phyloP scores from a whole-genome alignment of 2,797 vertebrate species.

The Capromys pilorides region DNA sequence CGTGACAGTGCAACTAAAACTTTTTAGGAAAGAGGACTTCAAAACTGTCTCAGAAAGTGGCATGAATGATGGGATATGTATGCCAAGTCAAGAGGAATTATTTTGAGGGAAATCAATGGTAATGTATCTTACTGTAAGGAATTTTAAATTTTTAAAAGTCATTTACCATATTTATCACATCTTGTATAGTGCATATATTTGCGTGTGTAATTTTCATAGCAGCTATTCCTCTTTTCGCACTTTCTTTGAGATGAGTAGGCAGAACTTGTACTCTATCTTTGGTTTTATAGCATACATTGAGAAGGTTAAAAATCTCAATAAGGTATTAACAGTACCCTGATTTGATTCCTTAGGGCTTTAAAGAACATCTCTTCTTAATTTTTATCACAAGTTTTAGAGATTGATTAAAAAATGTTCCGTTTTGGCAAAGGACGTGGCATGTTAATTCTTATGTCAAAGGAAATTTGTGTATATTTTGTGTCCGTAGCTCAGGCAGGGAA shows the following conservation, averaged over 20 bases:
- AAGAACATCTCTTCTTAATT: constrained; percentile 5
- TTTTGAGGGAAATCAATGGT: neutral
- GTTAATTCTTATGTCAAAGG: neutral
- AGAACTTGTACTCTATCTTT: constrained; percentile 13
- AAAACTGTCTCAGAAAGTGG: neutral
- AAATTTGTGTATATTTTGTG: neutral
- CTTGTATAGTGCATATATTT: neutral
- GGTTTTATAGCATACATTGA: neutral
- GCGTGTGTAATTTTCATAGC: neutral
- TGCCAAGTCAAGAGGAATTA: neutral
- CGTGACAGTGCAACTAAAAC: neutral
- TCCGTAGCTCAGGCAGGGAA: neutral
- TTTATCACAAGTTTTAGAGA: constrained; percentile 8
- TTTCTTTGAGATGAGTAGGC: constrained; percentile 3
- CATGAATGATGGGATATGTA: too few species aligned
- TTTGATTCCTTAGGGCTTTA: constrained; percentile 26
- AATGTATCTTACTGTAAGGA: neutral
- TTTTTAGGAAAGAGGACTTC: neutral
- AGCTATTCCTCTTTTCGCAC: neutral
- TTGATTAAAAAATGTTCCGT: constrained; percentile 17
- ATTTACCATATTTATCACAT: neutral
- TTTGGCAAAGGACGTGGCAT: neutral
- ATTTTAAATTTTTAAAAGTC: neutral
- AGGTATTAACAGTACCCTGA: constrained; percentile 1
- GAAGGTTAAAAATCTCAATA: constrained; percentile 19